phyloP scores from a whole-genome alignment of 2,797 vertebrate species.

The Microhierax caerulescens region DNA sequence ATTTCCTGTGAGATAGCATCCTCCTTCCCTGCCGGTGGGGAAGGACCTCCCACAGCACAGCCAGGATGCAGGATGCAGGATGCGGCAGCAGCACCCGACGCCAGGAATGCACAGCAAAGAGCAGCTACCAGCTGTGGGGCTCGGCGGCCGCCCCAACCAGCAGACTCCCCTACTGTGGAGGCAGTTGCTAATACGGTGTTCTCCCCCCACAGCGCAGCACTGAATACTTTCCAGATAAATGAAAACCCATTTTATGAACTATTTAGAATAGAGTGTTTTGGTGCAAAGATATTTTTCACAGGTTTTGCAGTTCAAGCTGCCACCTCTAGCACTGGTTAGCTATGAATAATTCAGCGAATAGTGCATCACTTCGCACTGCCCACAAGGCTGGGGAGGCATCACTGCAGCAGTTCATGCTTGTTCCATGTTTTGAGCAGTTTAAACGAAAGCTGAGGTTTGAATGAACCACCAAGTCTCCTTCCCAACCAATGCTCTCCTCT shows the following conservation, averaged over 20 bases:
- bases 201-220: neutral
- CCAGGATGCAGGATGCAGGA: neutral
- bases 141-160: rapidly evolving
- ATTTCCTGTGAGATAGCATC: neutral
- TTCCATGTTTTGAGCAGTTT: neutral
- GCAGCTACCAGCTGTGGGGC: rapidly evolving
- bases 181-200: rapidly evolving
- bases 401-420: neutral
- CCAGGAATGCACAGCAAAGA: neutral
- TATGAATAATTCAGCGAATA: neutral
- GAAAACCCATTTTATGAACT: neutral
- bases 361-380: neutral
- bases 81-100: neutral
- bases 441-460: neutral
- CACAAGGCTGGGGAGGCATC: rapidly evolving
- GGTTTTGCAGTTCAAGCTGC: neutral
- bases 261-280: neutral
- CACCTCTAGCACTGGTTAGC: neutral
- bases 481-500: neutral
- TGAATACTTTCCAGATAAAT: neutral
- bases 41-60: neutral
- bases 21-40: rapidly evolving
- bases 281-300: neutral
- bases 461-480: neutral
- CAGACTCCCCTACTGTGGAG: rapidly evolving